Evolutionary conservation across 1,140 invertebrate species (phyloP).

Genomic region (Odontomachus brunneus): DNA sequence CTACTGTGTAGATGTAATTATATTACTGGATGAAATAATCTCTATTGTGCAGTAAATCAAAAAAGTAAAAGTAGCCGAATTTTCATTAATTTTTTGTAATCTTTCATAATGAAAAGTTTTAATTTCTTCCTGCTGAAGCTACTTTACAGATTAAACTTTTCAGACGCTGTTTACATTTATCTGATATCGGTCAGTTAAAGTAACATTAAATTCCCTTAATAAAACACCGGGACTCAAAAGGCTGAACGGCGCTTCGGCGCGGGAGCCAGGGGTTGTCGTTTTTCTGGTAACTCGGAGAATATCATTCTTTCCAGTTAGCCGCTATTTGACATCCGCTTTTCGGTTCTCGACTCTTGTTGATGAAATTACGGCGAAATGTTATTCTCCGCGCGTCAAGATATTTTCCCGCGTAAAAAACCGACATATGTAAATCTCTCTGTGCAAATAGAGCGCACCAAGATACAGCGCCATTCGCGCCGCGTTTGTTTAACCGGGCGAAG

Average conservation of each 20-base stretch:
- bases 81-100: too few relatives aligned
- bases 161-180: too few relatives aligned
- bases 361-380: background rate
- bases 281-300: background rate
- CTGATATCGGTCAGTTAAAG: too few relatives aligned
- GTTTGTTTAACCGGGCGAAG: conserved; percentile 10
- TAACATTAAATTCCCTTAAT: too few relatives aligned
- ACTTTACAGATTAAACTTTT: too few relatives aligned
- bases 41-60: too few relatives aligned
- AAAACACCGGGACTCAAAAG: too few relatives aligned
- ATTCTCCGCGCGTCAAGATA: background rate
- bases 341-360: background rate
- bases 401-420: conserved; percentile 17
- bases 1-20: too few relatives aligned
- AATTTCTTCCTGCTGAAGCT: too few relatives aligned
- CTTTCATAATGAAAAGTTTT: too few relatives aligned
- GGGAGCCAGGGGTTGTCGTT: background rate
- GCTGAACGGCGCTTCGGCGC: background rate
- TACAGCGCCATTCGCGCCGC: background rate
- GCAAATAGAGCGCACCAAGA: background rate
- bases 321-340: background rate
- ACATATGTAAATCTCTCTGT: conserved; percentile 15
- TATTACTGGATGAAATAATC: too few relatives aligned
- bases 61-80: too few relatives aligned
- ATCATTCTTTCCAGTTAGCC: background rate